Evolutionary conservation across 2,888 invertebrate genomes (phyloP), one percentile per base, ranked within the genome.

Genomic region (Mythimna ferrago): DNA sequence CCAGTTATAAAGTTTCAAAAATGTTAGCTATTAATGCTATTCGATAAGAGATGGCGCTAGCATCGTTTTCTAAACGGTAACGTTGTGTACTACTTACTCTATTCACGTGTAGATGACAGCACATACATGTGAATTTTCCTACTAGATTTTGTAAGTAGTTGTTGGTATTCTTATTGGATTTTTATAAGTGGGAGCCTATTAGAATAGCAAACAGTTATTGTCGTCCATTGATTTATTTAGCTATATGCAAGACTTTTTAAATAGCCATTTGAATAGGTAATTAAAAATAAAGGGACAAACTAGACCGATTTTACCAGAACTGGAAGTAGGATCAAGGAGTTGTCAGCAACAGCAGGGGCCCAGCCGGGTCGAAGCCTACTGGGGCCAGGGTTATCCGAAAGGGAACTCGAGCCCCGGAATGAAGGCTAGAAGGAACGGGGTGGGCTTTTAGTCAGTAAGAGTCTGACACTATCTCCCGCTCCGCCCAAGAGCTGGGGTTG

Each of bases 21-120:
- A 11, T 6, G 21, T 11, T 35, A 7, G n/a, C 7, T 16, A 41
- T 67, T 48, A 1, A 10, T 2, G 41, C 87, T 81, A 86, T 72
- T 84, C 70, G 51, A 62, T 66, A 75, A 80, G 11, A 88, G 89
- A 85, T 86, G 84, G 77, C 87, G 73, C 10, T 62, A 66, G 11
- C n/a, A 21, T 63, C 0, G 19, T 7, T 63, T 60, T 14, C 32
- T 10, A 32, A 35, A 54, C 35, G 73, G 74, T 78, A 81, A 81
- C 77, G 73, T 26, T 80, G 63, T 73, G 14, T 6, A 7, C 19
- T 67, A 48, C 60, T 75, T 53, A 32, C 0, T 41, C 84, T 84
- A 85, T 56, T 73, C 35, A 14, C 6, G 14, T 14, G 58, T 72
- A 89, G 90, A 87, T 86, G 87, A 66, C 86, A 71, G 72, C 71